Percentiles rank a stretch among this genome's conserved stretches.
Evolutionary conservation across 1,140 invertebrate species (phyloP).

Genomic region (Luehdorfia chinensis): DNA sequence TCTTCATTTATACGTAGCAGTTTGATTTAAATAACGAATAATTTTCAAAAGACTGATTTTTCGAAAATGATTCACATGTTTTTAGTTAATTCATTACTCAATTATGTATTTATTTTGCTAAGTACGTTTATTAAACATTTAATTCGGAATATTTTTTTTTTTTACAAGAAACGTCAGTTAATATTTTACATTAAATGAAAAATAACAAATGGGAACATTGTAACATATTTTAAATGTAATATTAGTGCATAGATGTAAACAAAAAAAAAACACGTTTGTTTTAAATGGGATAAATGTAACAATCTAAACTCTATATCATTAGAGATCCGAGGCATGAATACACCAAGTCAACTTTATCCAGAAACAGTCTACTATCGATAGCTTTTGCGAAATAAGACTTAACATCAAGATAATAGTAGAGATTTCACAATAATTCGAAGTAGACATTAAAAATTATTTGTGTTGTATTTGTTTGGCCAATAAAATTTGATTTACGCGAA

Average conservation of each 20-base stretch:
- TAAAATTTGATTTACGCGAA: conserved; percentile 52
- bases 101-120: conserved; percentile 10
- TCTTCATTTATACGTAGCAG: background rate
- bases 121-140: conserved; percentile 18
- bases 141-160: conserved; percentile 21
- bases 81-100: background rate
- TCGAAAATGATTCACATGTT: conserved; percentile 21
- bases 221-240: conserved; percentile 74
- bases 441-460: conserved; percentile 21
- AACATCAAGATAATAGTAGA: conserved; percentile 2
- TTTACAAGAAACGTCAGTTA: conserved; percentile 32
- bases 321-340: conserved; percentile 33
- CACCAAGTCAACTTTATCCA: conserved; percentile 21
- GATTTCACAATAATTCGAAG: conserved; percentile 19
- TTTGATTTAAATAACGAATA: too few relatives aligned
- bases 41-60: conserved; percentile 56
- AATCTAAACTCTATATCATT: conserved; percentile 58
- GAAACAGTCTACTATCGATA: background rate
- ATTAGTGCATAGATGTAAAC: conserved; percentile 67
- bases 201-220: conserved; percentile 73
- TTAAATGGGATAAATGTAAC: conserved; percentile 52
- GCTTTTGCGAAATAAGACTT: background rate
- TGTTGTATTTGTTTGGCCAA: conserved; percentile 31
- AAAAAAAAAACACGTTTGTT: conserved; percentile 50
- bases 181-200: conserved; percentile 50